Evolutionary conservation across 92 coral and sea anemone genomes (phyloP).

Genomic region (Isaurus tuberculatus): DNA sequence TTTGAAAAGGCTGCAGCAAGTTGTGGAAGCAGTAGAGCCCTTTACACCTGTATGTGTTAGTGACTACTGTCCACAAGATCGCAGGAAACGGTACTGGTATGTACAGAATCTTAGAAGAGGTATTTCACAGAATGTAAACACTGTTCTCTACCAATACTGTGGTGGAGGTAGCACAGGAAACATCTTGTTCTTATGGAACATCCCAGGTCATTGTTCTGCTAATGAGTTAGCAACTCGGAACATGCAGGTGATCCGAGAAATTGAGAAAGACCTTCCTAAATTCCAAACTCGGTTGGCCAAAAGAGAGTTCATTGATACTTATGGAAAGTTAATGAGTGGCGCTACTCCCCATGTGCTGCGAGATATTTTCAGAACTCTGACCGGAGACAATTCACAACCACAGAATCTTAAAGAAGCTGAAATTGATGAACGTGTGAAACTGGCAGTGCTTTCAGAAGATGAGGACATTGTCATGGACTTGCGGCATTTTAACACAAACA

Average conservation of each 20-base stretch:
- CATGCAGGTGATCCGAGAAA: neutral
- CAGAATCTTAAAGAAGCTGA: neutral
- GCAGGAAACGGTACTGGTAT: neutral
- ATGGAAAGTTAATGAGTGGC: neutral
- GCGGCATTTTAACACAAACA: constrained; percentile 21
- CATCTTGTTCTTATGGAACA: neutral
- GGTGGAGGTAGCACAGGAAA: neutral
- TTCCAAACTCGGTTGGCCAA: neutral
- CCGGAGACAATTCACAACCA: constrained; percentile 41
- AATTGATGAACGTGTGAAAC: constrained; percentile 41
- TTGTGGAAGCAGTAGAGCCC: neutral
- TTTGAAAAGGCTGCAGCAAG: neutral
- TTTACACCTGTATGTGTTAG: neutral
- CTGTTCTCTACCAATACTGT: neutral
- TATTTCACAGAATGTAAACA: neutral
- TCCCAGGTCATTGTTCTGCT: neutral
- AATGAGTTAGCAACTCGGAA: neutral
- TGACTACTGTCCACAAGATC: neutral
- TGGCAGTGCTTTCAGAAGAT: constrained; percentile 50
- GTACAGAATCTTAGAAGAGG: neutral
- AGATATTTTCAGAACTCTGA: neutral
- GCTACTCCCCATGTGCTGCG: neutral
- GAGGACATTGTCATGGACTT: constrained; percentile 39
- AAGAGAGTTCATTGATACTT: neutral
- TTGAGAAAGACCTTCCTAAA: constrained; percentile 2